Conservation (phyloP, 1,140 invertebrate species). For the Chlorops oryzae region DNA sequence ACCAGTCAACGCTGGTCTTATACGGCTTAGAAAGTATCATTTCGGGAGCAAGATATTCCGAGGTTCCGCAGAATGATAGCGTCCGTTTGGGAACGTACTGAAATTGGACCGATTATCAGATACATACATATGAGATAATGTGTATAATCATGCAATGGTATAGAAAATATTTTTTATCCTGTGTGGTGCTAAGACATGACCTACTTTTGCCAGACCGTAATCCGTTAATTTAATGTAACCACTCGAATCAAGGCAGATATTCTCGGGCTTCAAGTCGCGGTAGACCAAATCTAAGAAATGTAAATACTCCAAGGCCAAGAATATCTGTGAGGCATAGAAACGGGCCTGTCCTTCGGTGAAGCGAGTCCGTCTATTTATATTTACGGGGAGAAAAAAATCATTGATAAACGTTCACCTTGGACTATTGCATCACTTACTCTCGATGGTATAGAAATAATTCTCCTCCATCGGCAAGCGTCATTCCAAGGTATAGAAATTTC, state of each 20-base stretch:
- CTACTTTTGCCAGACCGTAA: constrained; percentile 86
- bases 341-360: constrained; percentile 74
- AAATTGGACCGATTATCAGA: constrained; percentile 1
- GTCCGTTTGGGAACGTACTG: constrained; percentile 62
- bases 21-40: constrained; percentile 89
- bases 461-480: constrained; percentile 73
- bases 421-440: constrained; percentile 26
- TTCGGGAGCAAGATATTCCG: constrained; percentile 90
- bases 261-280: constrained; percentile 91
- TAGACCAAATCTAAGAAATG: constrained; percentile 84
- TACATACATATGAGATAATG: too few relatives aligned
- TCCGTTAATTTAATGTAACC: constrained; percentile 80
- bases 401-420: neutral
- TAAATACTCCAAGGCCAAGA: constrained; percentile 85
- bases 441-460: constrained; percentile 76
- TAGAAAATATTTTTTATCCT: neutral
- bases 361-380: constrained; percentile 51
- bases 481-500: constrained; percentile 69
- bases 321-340: constrained; percentile 89
- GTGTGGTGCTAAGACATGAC: too few relatives aligned
- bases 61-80: constrained; percentile 90
- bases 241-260: constrained; percentile 76
- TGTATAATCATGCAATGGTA: neutral
- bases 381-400: neutral
- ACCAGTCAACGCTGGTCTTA: constrained; percentile 91